Evolutionary conservation across 2,888 invertebrate genomes (phyloP).

Genomic region (Tenthredo distinguenda): DNA sequence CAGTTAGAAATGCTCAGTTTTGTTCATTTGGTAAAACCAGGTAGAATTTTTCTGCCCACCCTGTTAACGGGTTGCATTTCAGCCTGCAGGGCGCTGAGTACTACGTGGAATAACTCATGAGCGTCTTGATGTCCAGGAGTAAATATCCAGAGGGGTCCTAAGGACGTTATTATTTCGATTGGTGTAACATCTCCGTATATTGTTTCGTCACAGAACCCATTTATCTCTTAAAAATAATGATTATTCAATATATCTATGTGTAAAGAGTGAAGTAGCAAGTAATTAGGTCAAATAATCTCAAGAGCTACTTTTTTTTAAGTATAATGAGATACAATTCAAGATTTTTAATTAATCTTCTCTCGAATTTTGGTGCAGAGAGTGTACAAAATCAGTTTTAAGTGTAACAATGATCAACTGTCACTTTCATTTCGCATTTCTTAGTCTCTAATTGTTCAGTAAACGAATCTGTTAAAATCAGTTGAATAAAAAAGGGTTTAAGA

Average conservation of each 20-base stretch:
- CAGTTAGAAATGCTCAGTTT: slow-evolving; percentile 15
- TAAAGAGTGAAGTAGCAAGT: not conserved
- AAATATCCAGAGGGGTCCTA: slow-evolving; percentile 91
- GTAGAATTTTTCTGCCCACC: slow-evolving; percentile 73
- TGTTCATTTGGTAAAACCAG: not conserved
- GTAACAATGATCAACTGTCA: too few species aligned
- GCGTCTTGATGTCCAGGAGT: slow-evolving; percentile 96
- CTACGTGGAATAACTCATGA: slow-evolving; percentile 94
- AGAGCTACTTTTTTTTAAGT: not conserved
- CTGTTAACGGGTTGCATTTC: slow-evolving; percentile 85
- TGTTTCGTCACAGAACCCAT: slow-evolving; percentile 71
- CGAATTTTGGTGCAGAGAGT: not conserved
- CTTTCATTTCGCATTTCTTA: too few species aligned
- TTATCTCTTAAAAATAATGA: slow-evolving; percentile 66
- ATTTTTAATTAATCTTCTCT: not conserved
- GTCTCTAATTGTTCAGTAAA: too few species aligned
- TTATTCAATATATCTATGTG: not conserved
- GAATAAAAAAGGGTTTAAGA: not conserved
- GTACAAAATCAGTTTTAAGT: too few species aligned
- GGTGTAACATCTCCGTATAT: slow-evolving; percentile 73
- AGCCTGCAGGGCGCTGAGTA: slow-evolving; percentile 94
- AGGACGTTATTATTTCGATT: slow-evolving; percentile 79
- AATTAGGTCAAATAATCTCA: not conserved
- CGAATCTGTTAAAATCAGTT: not conserved
- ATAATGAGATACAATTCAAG: not conserved